Evolutionary conservation across 2,113 vertebrate species (phyloP).

Genomic region (Gallinago paraguaiae): DNA sequence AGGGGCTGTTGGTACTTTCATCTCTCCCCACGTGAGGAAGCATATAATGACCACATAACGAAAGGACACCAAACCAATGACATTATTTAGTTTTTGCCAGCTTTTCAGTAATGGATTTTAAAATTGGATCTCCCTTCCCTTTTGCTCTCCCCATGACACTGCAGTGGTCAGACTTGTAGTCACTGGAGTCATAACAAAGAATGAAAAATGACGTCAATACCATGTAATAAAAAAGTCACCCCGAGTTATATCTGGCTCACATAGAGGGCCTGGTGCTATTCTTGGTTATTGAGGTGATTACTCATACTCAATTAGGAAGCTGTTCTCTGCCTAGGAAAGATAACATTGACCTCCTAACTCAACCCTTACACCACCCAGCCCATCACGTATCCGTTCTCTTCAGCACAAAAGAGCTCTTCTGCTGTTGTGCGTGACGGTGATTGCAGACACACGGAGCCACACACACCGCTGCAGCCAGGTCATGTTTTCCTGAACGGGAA

Average conservation of each 20-base stretch:
- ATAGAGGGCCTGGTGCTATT: neutral
- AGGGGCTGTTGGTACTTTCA: neutral
- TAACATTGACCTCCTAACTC: neutral
- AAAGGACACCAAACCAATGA: neutral
- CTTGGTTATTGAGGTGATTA: neutral
- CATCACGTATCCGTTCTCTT: neutral
- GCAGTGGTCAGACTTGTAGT: neutral
- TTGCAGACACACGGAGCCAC: neutral
- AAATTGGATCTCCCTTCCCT: neutral
- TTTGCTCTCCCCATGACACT: neutral
- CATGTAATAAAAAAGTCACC: neutral
- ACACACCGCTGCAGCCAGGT: neutral
- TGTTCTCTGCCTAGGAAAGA: neutral
- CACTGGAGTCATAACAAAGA: neutral
- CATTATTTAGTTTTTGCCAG: neutral
- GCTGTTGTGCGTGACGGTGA: accelerated
- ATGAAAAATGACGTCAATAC: neutral
- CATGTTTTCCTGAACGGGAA: neutral
- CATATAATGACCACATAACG: neutral
- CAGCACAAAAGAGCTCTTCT: neutral
- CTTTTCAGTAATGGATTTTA: neutral
- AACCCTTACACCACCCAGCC: neutral
- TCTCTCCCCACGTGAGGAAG: neutral
- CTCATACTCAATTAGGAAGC: neutral
- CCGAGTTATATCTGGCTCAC: neutral